phyloP scores from a whole-genome alignment of 2,888 invertebrate species.

The Mongoloraphidia duomilia region DNA sequence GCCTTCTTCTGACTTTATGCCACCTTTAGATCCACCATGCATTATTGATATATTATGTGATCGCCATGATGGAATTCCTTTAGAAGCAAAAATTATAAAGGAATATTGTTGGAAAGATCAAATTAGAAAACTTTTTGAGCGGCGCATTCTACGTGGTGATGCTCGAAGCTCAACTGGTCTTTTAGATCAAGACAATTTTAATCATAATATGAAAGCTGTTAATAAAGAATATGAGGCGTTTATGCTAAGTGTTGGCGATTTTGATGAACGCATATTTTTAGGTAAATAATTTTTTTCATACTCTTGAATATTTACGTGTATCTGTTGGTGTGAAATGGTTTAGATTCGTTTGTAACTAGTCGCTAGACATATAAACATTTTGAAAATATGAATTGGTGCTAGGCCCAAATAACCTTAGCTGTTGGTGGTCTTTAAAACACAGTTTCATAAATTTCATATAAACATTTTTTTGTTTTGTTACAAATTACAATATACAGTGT shows the following conservation, averaged over 20 bases:
- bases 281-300: slow-evolving; percentile 35
- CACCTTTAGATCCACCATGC: slow-evolving; percentile 58
- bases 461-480: too few species aligned
- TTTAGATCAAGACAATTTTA: slow-evolving; percentile 66
- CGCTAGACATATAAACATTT: too few species aligned
- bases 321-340: slow-evolving; percentile 17
- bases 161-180: slow-evolving; percentile 54
- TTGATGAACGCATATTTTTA: slow-evolving; percentile 92
- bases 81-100: slow-evolving; percentile 84
- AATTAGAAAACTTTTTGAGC: slow-evolving; percentile 59
- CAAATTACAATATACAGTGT: too few species aligned
- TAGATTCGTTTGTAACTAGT: background rate
- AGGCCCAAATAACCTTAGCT: too few species aligned
- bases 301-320: too few species aligned
- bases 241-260: slow-evolving; percentile 80
- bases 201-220: slow-evolving; percentile 69
- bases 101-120: slow-evolving; percentile 74
- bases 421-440: too few species aligned
- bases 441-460: too few species aligned
- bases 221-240: slow-evolving; percentile 82
- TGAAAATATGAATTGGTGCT: too few species aligned
- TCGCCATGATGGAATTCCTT: slow-evolving; percentile 63
- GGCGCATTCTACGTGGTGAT: slow-evolving; percentile 61
- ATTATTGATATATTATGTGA: slow-evolving; percentile 71
- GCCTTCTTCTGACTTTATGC: slow-evolving; percentile 36